A percentile compares a stretch with the other conserved stretches of the same genome.
These are phyloP conservation scores for Geophilus truncorum DNA, from an alignment of 2,888 invertebrate genomes.

Conservation along the genomic window DNA sequence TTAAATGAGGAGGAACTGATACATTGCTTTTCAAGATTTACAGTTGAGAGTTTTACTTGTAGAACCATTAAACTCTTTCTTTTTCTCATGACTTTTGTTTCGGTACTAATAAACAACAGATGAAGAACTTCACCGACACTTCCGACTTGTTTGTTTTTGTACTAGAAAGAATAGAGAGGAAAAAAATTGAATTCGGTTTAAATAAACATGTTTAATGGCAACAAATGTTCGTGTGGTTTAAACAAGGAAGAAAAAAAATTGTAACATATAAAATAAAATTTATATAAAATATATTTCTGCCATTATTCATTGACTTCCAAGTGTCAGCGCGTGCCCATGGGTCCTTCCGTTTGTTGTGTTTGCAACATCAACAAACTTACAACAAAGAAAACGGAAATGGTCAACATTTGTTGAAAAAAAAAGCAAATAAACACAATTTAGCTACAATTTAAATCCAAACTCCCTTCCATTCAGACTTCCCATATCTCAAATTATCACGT, in stretches of 20 bases:
- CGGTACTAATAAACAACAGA: neutral
- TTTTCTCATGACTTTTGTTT: neutral
- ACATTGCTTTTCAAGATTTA: neutral
- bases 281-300: neutral
- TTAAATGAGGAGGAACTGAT: slow-evolving; percentile 10
- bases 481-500: neutral
- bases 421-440: neutral
- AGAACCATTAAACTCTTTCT: neutral
- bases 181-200: neutral
- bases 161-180: neutral
- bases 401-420: neutral
- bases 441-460: neutral
- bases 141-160: neutral
- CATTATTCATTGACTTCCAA: neutral
- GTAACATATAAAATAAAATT: neutral
- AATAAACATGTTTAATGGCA: neutral
- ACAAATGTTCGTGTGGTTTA: neutral
- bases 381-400: neutral
- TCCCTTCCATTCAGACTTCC: too few relatives aligned
- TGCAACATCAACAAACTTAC: neutral
- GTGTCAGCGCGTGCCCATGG: neutral
- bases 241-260: neutral
- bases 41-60: too few relatives aligned
- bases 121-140: neutral
- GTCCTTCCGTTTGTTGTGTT: neutral